Conservation (phyloP, 2,797 vertebrate species). For the Muscicapa comitata region DNA sequence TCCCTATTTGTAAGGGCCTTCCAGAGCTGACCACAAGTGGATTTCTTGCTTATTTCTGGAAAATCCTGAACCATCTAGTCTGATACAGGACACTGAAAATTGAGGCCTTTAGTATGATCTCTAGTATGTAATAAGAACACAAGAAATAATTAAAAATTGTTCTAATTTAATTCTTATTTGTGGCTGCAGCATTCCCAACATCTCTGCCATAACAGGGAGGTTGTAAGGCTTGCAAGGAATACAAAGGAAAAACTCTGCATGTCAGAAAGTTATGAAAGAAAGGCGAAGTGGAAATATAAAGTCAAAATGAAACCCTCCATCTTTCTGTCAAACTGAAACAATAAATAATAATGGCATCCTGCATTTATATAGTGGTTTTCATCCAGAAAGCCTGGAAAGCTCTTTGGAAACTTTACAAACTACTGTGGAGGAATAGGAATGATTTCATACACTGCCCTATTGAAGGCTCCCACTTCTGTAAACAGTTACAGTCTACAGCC, state of each 20-base stretch:
- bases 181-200: neutral
- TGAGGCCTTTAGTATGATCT: neutral
- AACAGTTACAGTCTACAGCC: slow-evolving; percentile 31
- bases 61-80: neutral
- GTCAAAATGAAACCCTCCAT: slow-evolving; percentile 69
- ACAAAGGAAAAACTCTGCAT: slow-evolving; percentile 13
- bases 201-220: neutral
- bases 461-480: slow-evolving; percentile 27
- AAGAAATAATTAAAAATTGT: neutral
- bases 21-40: neutral
- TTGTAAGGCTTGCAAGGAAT: neutral
- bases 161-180: neutral
- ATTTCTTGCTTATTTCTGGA: neutral
- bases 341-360: slow-evolving; percentile 68
- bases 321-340: slow-evolving; percentile 68
- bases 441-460: slow-evolving; percentile 26
- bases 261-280: slow-evolving; percentile 62
- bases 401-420: slow-evolving; percentile 60
- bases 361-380: slow-evolving; percentile 46
- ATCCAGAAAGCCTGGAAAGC: slow-evolving; percentile 48
- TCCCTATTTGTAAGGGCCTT: neutral
- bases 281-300: slow-evolving; percentile 59
- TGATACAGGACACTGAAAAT: neutral
- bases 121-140: neutral
- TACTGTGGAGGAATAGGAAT: slow-evolving; percentile 51